A percentile compares a stretch with the other conserved stretches of the same genome.
These are phyloP conservation scores for Hassar affinis DNA, from an alignment of 2,113 vertebrate genomes.

Conservation along the genomic window DNA sequence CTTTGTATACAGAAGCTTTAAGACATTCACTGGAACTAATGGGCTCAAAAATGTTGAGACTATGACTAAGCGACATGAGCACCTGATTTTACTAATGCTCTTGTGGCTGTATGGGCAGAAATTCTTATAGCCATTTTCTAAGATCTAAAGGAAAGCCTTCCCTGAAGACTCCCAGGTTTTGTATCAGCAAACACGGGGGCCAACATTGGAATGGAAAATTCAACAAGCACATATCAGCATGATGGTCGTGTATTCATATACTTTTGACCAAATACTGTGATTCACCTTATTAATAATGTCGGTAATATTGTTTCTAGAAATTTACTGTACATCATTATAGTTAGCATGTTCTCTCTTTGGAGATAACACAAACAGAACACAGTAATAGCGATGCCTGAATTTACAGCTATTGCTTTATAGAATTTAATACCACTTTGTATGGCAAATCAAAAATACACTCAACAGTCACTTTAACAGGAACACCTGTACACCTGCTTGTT, in stretches of 20 bases:
- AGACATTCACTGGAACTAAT: background rate
- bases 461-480: background rate
- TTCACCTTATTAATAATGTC: background rate
- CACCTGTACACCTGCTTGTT: background rate
- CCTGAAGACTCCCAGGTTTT: background rate
- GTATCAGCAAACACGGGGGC: background rate
- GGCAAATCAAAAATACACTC: background rate
- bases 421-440: background rate
- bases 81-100: background rate
- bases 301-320: background rate
- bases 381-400: background rate
- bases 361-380: background rate
- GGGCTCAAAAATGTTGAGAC: too few species aligned
- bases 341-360: background rate
- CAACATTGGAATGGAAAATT: background rate
- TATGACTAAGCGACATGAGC: too few species aligned
- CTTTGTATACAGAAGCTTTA: background rate
- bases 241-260: background rate
- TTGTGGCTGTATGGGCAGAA: background rate
- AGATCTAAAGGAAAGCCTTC: background rate
- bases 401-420: background rate
- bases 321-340: background rate
- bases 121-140: background rate
- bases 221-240: background rate
- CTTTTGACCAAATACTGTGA: background rate